A percentile compares a stretch with the other conserved stretches of the same genome.
These are phyloP conservation scores for Microtus pennsylvanicus DNA, from an alignment of 2,113 vertebrate genomes.

Conservation along the genomic window DNA sequence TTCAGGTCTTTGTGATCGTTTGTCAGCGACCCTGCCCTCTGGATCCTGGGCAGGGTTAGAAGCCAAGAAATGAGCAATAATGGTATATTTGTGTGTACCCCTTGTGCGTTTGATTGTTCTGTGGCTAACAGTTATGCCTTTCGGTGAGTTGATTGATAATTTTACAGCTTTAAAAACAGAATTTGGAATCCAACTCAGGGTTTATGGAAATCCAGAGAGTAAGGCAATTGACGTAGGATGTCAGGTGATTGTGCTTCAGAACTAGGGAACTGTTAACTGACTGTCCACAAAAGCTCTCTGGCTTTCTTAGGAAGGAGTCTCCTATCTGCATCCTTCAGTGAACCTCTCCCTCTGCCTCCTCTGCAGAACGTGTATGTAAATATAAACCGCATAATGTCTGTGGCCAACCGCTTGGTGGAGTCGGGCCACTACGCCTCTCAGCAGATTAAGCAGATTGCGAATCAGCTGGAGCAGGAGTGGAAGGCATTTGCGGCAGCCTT, in stretches of 20 bases:
- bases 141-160: background rate
- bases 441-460: slow-evolving; percentile 98
- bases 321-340: background rate
- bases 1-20: background rate
- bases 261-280: background rate
- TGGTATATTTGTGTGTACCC: background rate
- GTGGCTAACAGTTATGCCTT: background rate
- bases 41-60: background rate
- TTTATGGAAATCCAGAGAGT: background rate
- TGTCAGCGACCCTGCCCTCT: background rate
- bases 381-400: slow-evolving; percentile 99
- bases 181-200: background rate
- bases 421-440: slow-evolving; percentile 97
- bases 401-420: slow-evolving; percentile 96
- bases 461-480: slow-evolving; percentile 98
- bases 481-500: slow-evolving; percentile 97
- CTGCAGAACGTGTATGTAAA: slow-evolving; percentile 98
- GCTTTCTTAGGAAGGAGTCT: background rate
- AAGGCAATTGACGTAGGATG: background rate
- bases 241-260: background rate
- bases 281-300: background rate
- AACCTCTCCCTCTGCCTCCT: background rate
- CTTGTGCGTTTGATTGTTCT: slow-evolving; percentile 8
- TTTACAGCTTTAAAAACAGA: slow-evolving; percentile 35
- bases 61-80: slow-evolving; percentile 16